phyloP scores from a whole-genome alignment of 2,797 vertebrate species.

The Aselliscus stoliczkanus region DNA sequence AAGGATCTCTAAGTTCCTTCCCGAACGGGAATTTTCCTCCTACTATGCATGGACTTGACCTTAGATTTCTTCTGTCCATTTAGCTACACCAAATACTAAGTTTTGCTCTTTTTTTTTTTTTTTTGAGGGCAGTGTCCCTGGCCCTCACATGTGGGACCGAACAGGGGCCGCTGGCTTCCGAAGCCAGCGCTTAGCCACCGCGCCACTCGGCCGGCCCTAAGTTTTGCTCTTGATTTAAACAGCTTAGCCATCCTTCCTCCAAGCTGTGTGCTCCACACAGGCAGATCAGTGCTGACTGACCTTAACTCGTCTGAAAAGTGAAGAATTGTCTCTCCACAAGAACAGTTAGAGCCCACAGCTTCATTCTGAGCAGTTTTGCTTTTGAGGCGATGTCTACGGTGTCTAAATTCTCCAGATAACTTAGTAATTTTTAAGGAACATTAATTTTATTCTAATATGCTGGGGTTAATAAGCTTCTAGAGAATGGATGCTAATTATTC shows the following conservation, averaged over 20 bases:
- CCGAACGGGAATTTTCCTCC: not conserved
- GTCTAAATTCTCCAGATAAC: not conserved
- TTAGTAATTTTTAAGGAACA: not conserved
- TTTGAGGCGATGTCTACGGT: not conserved
- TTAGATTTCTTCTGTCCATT: not conserved
- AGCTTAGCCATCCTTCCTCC: not conserved
- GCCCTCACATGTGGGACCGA: too few relatives aligned
- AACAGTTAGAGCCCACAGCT: not conserved
- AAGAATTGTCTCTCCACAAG: not conserved
- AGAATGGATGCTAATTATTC: not conserved
- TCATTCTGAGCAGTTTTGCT: not conserved
- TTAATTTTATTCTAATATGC: not conserved
- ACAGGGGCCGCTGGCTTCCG: too few relatives aligned
- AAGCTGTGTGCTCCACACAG: not conserved
- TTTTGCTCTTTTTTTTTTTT: too few relatives aligned
- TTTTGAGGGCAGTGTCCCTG: too few relatives aligned
- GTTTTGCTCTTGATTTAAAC: not conserved
- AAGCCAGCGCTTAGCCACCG: too few relatives aligned
- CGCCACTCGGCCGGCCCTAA: too few relatives aligned
- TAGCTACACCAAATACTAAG: not conserved
- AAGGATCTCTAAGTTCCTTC: not conserved
- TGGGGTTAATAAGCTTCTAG: not conserved
- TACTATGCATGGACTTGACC: not conserved
- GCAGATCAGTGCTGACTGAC: not conserved
- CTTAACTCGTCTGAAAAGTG: not conserved